Percentiles rank a stretch among this genome's conserved stretches.
Evolutionary conservation across 2,113 vertebrate genomes (phyloP).

Genomic region (Sakesphorus luctuosus): DNA sequence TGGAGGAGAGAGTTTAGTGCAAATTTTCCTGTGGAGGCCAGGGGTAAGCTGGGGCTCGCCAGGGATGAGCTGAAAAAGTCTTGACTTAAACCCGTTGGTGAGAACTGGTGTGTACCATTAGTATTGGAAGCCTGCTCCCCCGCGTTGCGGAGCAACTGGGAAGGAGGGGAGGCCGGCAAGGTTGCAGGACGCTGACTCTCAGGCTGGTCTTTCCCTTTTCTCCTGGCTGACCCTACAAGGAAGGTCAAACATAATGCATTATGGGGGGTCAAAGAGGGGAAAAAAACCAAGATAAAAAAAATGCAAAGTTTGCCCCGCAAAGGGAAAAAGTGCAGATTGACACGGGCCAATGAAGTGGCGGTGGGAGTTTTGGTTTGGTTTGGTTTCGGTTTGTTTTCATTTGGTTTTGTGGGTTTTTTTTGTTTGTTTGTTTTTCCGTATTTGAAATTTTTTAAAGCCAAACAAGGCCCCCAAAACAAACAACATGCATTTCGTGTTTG

Average conservation of each 20-base stretch:
- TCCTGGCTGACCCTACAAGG: slow-evolving; percentile 99
- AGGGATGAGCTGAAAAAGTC: slow-evolving; percentile 93
- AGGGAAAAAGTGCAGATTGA: slow-evolving; percentile 82
- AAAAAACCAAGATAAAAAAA: slow-evolving; percentile 85
- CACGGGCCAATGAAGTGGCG: slow-evolving; percentile 79
- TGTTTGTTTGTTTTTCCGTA: slow-evolving; percentile 1
- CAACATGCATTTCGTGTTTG: slow-evolving; percentile 99
- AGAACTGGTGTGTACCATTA: slow-evolving; percentile 94
- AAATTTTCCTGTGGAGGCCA: slow-evolving; percentile 96
- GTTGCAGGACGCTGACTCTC: slow-evolving; percentile 88
- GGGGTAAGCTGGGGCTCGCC: slow-evolving; percentile 85
- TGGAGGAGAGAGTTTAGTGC: slow-evolving; percentile 97
- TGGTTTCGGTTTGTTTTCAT: slow-evolving; percentile 53
- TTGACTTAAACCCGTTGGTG: slow-evolving; percentile 95
- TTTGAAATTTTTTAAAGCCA: slow-evolving; percentile 81
- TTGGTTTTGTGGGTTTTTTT: background rate
- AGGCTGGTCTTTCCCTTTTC: slow-evolving; percentile 96
- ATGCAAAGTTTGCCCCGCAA: slow-evolving; percentile 84
- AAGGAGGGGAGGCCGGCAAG: slow-evolving; percentile 88
- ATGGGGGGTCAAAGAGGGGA: slow-evolving; percentile 95
- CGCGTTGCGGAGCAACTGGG: slow-evolving; percentile 87
- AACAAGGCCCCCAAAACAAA: slow-evolving; percentile 91
- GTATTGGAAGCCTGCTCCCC: slow-evolving; percentile 89
- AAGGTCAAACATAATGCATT: slow-evolving; percentile 99
- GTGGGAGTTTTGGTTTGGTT: slow-evolving; percentile 67